Evolutionary conservation across 2,113 vertebrate species (phyloP).

Genomic region (Aspidoscelis tigris): DNA sequence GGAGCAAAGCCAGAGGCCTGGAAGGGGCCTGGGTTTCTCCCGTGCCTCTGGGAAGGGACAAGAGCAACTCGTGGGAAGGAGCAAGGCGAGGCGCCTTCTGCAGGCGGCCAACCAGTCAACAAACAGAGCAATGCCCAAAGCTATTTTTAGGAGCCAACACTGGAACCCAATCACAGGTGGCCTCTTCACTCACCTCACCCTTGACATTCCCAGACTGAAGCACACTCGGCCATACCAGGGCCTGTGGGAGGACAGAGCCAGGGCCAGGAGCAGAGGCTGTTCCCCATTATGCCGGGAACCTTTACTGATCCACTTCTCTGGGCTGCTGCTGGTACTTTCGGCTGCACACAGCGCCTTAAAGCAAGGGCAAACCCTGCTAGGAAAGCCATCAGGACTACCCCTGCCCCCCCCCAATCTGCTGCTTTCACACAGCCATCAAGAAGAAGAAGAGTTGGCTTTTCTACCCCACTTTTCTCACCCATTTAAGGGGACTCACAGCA

Average conservation of each 20-base stretch:
- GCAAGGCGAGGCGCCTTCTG: slow-evolving; percentile 3
- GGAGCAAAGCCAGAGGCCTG: background rate
- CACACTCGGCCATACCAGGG: too few relatives aligned
- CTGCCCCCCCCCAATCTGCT: too few relatives aligned
- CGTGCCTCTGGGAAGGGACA: background rate
- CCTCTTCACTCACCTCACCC: background rate
- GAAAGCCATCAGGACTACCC: too few relatives aligned
- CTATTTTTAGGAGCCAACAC: slow-evolving; percentile 19
- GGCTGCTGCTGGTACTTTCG: background rate
- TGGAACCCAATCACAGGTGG: slow-evolving; percentile 5
- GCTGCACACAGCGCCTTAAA: background rate
- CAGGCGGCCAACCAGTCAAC: slow-evolving; percentile 1
- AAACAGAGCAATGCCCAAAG: background rate
- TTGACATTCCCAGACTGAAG: background rate
- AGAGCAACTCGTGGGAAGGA: slow-evolving; percentile 2
- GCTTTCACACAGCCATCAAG: too few relatives aligned
- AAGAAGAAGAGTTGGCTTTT: too few relatives aligned
- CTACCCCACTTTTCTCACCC: too few relatives aligned
- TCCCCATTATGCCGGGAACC: background rate
- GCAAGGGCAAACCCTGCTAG: background rate
- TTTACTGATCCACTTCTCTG: background rate
- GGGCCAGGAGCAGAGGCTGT: background rate
- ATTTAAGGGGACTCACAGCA: too few relatives aligned
- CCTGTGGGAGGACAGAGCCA: background rate
- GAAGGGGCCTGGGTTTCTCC: background rate